Conservation (phyloP, 2,113 vertebrate species). For the Bujurquina vittata region DNA sequence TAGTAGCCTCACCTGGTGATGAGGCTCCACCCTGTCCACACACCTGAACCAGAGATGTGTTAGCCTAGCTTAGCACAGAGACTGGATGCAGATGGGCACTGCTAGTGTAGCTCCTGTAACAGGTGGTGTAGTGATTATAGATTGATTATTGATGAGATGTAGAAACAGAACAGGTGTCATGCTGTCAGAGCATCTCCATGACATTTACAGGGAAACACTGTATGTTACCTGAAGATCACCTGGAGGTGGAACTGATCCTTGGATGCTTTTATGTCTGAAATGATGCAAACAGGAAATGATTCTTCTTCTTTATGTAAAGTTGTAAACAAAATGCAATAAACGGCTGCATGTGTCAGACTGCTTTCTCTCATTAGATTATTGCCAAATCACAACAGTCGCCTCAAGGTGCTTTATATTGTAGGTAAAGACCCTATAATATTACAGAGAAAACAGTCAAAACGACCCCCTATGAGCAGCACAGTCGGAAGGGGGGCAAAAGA, state of each 20-base stretch:
- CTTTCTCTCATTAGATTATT: background rate
- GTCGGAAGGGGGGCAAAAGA: too few species aligned
- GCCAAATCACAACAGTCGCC: too few species aligned
- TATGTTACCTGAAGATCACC: background rate
- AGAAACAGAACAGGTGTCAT: background rate
- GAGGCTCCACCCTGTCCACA: background rate
- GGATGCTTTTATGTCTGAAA: constrained; percentile 9
- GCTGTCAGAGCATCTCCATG: background rate
- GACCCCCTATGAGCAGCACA: too few species aligned
- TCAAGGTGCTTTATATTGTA: too few species aligned
- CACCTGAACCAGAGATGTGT: background rate
- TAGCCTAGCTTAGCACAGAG: constrained; percentile 22
- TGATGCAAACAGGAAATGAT: constrained; percentile 18
- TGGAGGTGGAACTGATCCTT: background rate
- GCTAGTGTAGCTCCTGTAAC: background rate
- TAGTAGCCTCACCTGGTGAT: background rate
- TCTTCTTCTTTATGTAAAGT: background rate
- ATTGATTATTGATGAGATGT: background rate
- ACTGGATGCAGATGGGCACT: background rate
- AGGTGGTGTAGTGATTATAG: background rate
- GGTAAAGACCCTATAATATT: too few species aligned
- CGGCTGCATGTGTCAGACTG: constrained; percentile 40
- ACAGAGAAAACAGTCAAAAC: too few species aligned
- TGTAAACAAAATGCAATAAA: constrained; percentile 51
- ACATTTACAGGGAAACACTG: too few species aligned